These are phyloP conservation scores for Diabrotica virgifera DNA, from an alignment of 1,140 invertebrate species.

Conservation along the genomic window DNA sequence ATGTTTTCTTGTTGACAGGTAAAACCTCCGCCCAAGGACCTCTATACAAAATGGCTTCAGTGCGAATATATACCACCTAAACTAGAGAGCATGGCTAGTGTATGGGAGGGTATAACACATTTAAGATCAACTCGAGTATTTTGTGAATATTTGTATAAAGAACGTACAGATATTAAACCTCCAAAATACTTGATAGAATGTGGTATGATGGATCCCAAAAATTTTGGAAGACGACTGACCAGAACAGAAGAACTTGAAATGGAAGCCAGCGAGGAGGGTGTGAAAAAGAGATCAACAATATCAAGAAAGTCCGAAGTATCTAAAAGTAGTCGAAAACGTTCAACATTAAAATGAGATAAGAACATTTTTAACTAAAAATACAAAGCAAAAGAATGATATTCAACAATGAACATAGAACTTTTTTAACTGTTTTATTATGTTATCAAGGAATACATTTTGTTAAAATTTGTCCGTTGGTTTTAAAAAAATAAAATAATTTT, in stretches of 20 bases:
- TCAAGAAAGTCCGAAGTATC: no score
- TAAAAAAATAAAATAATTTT: no score
- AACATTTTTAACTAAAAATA: no score
- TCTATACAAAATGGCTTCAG: conserved; percentile 50
- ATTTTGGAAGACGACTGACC: not conserved
- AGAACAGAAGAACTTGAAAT: not conserved
- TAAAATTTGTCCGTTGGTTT: no score
- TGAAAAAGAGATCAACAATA: no score
- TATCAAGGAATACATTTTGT: no score
- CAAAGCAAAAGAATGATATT: no score
- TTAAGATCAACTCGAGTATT: conserved; percentile 48
- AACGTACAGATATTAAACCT: conserved; percentile 30
- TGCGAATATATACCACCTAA: conserved; percentile 53
- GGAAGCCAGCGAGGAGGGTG: no score
- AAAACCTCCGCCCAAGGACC: conserved; percentile 52
- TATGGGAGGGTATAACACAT: conserved; percentile 57
- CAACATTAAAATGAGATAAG: no score
- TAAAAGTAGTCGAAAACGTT: no score
- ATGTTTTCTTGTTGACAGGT: conserved; percentile 33
- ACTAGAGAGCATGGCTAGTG: conserved; percentile 55
- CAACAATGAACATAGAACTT: no score
- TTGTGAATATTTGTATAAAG: conserved; percentile 30
- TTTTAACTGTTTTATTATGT: no score
- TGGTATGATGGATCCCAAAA: conserved; percentile 24
- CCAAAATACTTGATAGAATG: conserved; percentile 32